Evolutionary conservation across 2,797 vertebrate genomes (phyloP).

Genomic region (Thalassophryne amazonica): DNA sequence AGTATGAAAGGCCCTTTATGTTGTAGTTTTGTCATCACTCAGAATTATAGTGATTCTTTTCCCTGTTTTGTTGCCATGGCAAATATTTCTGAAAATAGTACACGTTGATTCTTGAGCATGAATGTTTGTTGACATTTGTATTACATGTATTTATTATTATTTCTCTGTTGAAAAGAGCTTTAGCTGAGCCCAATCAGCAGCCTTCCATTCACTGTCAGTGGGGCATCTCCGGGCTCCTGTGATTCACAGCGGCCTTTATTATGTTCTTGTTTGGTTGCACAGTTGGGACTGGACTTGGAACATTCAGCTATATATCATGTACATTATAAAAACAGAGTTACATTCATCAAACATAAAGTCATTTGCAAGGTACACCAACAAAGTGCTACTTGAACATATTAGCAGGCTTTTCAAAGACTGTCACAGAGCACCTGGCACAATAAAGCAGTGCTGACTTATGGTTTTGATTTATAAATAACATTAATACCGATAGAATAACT

Average conservation of each 20-base stretch:
- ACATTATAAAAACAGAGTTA: too few species aligned
- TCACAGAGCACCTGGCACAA: slow-evolving; percentile 40
- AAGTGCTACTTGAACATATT: slow-evolving; percentile 26
- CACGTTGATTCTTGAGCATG: slow-evolving; percentile 16
- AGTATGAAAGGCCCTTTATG: too few species aligned
- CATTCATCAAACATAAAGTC: slow-evolving; percentile 16
- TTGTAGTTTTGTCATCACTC: too few species aligned
- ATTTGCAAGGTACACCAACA: slow-evolving; percentile 14
- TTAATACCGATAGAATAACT: too few species aligned
- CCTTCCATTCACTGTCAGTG: slow-evolving; percentile 1
- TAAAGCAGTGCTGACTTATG: too few species aligned
- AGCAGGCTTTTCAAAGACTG: slow-evolving; percentile 39
- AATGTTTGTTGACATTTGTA: neutral
- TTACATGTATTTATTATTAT: neutral
- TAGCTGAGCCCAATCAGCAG: neutral
- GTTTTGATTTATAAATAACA: too few species aligned
- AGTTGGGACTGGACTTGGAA: too few species aligned
- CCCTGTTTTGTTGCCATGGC: too few species aligned
- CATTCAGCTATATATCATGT: too few species aligned
- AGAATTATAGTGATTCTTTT: too few species aligned
- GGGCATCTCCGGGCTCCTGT: slow-evolving; percentile 3
- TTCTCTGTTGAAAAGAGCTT: slow-evolving; percentile 5
- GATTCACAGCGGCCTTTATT: neutral
- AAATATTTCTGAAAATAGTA: neutral
- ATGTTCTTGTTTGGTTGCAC: neutral